Evolutionary conservation across 2,797 vertebrate species (phyloP), one percentile per base, ranked within the genome.

Genomic region (Pantherophis vulpinus): DNA sequence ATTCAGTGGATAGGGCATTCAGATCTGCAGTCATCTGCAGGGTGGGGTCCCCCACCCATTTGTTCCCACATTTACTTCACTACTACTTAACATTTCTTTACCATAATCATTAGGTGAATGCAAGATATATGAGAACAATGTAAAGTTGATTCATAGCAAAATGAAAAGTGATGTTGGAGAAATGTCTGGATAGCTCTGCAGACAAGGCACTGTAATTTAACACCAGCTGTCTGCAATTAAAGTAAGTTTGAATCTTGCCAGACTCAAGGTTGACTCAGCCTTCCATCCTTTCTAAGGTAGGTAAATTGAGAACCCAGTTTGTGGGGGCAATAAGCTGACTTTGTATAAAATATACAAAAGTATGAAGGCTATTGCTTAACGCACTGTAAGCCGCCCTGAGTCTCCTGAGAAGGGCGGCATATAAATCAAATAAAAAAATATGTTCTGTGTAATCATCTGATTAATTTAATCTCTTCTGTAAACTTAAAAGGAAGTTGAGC

Each of bases 391-490:
- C 37, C 37, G 37, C 37, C 37, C 37, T 37, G 37, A 37, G 37
- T 37, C 37, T 37, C 37, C 37, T 2, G 37, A 37, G 37, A 37
- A 37, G 37, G 37, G 37, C 2, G 37, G 37, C 37, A 37, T 37
- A 37, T 37, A 37, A 37, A 37, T 37, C 37, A 37, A 37, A 37
- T 37, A 37, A 37, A 37, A 37, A 37, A 37, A 37, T 37, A 37
- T 37, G 86, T 93, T 95, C 93, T 93, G 94, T 96, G 96, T 95
- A 95, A 91, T 95, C 91, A 93, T 92, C 87, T 96, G 95, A 94
- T 97, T 96, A 96, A 96, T 96, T 94, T 95, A 95, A 63, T 86
- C 54, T 66, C 93, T 94, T 94, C 94, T 94, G 92, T 95, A 96
- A 96, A 27, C 86, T 96, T 95, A 95, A 94, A 90, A 1, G 96